Base-by-base conservation (phyloP, 1,140 invertebrate genomes). In the Cyclina sinensis region DNA sequence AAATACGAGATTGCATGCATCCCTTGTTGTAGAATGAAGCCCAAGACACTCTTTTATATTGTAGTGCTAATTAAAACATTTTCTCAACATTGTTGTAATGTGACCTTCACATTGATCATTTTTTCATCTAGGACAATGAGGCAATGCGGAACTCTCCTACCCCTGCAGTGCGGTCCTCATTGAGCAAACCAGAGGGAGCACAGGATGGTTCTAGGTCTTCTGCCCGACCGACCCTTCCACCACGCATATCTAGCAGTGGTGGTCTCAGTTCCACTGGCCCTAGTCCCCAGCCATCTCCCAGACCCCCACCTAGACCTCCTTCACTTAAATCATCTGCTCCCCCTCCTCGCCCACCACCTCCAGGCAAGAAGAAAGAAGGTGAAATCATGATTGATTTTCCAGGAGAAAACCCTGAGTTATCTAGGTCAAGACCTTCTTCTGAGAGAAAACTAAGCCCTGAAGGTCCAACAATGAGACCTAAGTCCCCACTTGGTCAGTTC, bases 111-210 rank as follows among this genome's bases (percentile, higher is more conserved):
- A 68, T 48, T 21, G 7, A 62, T 70, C 39, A 32, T 83, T 70
- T 79, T 21, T 86, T 79, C 76, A 78, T 86, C 84, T 86, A 86
- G 84, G 84, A 79, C 48, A 86, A 79, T 79, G 74, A 48, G 74
- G 84, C 62, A 59, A 79, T 76, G 57, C 73, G 74, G 84, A 86
- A 86, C 39, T 65, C 84, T 30, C 73, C 84, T 27, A 54, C 57
- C 48, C 84, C 73, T 59, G 84, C 84, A 48, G 30, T 48, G 18
- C 68, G 59, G 70, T 32, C 35, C 43, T 86, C 84, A 78, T 78
- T 78, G 70, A 51, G 27, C 46, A 86, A 78, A 76, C 37, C 81
- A 27, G 81, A 83, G 62, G 43, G 78, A n/a, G 35, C 70, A 54
- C 43, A 48, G 62, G 46, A 85, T 35, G 27, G 24, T 27, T 46